A percentile compares a stretch with the other conserved stretches of the same genome.
Conservation (phyloP, 2,797 vertebrate genomes). For the Perodicticus potto region DNA sequence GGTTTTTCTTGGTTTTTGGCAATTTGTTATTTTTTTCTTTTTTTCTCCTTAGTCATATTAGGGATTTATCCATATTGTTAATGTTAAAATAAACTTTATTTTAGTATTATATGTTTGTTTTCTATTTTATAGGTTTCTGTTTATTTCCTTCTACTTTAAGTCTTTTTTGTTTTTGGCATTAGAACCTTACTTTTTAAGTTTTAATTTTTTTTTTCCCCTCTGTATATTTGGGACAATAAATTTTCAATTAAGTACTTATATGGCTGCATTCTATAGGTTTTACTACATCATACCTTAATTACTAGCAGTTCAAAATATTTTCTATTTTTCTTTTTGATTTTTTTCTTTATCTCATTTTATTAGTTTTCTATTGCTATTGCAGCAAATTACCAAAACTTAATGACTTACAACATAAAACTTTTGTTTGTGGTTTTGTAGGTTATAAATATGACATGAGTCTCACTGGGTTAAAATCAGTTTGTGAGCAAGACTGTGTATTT, state of each 20-base stretch:
- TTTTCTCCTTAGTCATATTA: background rate
- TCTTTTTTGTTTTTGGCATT: background rate
- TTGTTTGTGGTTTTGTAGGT: background rate
- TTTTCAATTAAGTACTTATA: background rate
- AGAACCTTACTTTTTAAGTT: slow-evolving; percentile 8
- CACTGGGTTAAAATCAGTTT: background rate
- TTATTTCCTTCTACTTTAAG: background rate
- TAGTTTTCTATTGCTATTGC: background rate
- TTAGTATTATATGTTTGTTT: background rate
- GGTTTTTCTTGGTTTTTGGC: background rate
- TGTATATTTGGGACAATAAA: background rate
- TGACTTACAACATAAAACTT: background rate
- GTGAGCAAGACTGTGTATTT: background rate
- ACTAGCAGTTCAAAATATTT: background rate
- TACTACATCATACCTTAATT: background rate
- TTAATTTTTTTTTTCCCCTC: background rate
- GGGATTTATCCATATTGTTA: background rate
- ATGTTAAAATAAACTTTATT: background rate
- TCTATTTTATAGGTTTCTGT: background rate
- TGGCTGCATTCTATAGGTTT: background rate
- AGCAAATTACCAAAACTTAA: background rate
- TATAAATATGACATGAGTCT: background rate
- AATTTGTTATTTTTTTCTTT: slow-evolving; percentile 24
- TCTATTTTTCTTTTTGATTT: background rate
- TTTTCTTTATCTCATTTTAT: background rate